Evolutionary conservation across 2,797 vertebrate genomes (phyloP).

Genomic region (Epinephelus malabaricus): DNA sequence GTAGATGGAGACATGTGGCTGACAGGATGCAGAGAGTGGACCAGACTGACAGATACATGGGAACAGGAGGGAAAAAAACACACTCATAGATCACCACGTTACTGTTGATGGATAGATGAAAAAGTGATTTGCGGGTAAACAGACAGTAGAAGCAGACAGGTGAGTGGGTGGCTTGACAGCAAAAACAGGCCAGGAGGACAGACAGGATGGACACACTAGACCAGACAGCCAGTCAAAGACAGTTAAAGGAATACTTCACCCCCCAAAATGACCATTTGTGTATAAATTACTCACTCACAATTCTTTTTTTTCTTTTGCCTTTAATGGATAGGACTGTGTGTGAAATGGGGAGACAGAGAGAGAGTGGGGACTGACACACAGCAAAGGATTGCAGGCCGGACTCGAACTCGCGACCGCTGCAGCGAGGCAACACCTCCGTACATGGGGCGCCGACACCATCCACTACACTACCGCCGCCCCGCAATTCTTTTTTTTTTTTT

Average conservation of each 20-base stretch:
- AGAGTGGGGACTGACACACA: too few relatives aligned
- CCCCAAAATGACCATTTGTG: too few relatives aligned
- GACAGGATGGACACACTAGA: neutral
- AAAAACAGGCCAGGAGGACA: conserved; percentile 21
- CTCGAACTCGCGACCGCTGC: too few relatives aligned
- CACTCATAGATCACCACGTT: conserved; percentile 10
- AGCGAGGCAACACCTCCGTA: too few relatives aligned
- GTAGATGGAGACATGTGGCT: conserved; percentile 49
- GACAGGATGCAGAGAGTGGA: conserved; percentile 48
- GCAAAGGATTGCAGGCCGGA: too few relatives aligned
- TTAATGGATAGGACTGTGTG: too few relatives aligned
- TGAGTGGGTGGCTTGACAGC: conserved; percentile 40
- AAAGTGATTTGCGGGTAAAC: conserved; percentile 42
- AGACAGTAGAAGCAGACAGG: conserved; percentile 36
- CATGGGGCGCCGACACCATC: too few relatives aligned
- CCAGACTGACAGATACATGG: conserved; percentile 47
- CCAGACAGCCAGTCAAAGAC: conserved; percentile 15
- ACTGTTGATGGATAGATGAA: conserved; percentile 30
- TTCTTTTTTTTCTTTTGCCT: too few relatives aligned
- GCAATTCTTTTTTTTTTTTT: too few relatives aligned
- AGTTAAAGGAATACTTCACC: neutral
- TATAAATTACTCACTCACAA: too few relatives aligned
- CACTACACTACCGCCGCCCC: too few relatives aligned
- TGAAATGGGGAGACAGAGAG: too few relatives aligned
- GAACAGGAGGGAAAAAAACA: conserved; percentile 17